Evolutionary conservation across 2,113 vertebrate genomes (phyloP).

Genomic region (Mellivora capensis): DNA sequence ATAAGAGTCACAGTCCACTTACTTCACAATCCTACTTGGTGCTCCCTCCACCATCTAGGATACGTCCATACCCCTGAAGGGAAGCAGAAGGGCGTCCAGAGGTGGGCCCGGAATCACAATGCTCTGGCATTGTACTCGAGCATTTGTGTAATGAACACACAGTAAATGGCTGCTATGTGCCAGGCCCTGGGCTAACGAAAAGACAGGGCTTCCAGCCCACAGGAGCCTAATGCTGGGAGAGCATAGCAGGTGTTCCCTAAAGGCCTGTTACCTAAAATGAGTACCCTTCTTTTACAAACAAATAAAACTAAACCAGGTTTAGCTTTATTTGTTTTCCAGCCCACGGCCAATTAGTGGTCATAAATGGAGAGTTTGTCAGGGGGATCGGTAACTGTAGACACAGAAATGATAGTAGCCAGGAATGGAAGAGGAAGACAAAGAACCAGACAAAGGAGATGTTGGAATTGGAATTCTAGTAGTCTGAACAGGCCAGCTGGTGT

Average conservation of each 20-base stretch:
- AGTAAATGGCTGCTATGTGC: accelerated
- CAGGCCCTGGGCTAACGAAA: background rate
- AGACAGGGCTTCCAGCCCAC: background rate
- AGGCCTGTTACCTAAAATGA: background rate
- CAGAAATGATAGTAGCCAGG: background rate
- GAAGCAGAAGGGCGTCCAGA: background rate
- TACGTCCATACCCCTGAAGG: background rate
- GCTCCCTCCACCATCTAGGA: background rate
- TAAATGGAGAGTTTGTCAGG: background rate
- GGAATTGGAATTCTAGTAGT: background rate
- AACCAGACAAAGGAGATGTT: background rate
- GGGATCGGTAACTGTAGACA: background rate
- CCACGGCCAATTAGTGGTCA: background rate
- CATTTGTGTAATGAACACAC: accelerated
- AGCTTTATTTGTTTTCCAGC: background rate
- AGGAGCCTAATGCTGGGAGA: accelerated
- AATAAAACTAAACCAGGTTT: background rate
- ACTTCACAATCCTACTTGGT: background rate
- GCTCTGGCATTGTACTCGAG: no score
- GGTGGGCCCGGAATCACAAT: background rate
- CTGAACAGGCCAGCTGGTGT: background rate
- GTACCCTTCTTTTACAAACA: background rate
- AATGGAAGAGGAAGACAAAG: background rate
- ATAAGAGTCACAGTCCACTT: background rate
- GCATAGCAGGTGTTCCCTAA: background rate